Percentiles rank a stretch among this genome's conserved stretches.
Conservation (phyloP, 2,888 invertebrate genomes). For the Perizoma flavofasciatum region DNA sequence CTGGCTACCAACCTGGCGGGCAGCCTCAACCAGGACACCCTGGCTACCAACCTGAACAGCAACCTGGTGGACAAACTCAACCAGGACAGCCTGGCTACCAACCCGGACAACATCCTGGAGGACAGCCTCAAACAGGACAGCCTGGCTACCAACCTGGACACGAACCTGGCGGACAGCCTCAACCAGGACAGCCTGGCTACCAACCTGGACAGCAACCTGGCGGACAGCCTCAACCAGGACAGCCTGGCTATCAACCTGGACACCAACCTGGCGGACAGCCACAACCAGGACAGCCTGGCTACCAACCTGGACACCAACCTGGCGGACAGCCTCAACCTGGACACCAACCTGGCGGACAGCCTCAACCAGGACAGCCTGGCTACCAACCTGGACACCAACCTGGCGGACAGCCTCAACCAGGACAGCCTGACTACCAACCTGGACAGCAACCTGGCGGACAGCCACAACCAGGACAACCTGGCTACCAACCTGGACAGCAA, state of each 20-base stretch:
- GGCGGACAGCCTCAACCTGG: conserved; percentile 33
- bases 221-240: conserved; percentile 34
- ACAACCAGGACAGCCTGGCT: conserved; percentile 35
- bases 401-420: conserved; percentile 41
- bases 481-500: conserved; percentile 19
- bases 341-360: conserved; percentile 29
- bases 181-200: background rate
- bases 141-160: conserved; percentile 48
- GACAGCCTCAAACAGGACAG: conserved; percentile 37
- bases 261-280: conserved; percentile 25
- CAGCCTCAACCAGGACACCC: conserved; percentile 27
- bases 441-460: conserved; percentile 39
- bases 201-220: conserved; percentile 14
- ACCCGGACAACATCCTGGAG: conserved; percentile 47
- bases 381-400: conserved; percentile 42
- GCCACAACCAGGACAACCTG: conserved; percentile 11
- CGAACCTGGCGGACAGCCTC: conserved; percentile 37
- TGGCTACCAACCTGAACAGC: conserved; percentile 55
- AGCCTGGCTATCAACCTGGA: conserved; percentile 38
- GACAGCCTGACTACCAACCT: conserved; percentile 46
- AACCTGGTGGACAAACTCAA: conserved; percentile 27
- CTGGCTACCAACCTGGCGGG: conserved; percentile 38
- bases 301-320: conserved; percentile 23
- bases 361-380: conserved; percentile 25
- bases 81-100: conserved; percentile 31